Conservation (phyloP, 2,888 invertebrate species). For the Auanema freiburgensis region DNA sequence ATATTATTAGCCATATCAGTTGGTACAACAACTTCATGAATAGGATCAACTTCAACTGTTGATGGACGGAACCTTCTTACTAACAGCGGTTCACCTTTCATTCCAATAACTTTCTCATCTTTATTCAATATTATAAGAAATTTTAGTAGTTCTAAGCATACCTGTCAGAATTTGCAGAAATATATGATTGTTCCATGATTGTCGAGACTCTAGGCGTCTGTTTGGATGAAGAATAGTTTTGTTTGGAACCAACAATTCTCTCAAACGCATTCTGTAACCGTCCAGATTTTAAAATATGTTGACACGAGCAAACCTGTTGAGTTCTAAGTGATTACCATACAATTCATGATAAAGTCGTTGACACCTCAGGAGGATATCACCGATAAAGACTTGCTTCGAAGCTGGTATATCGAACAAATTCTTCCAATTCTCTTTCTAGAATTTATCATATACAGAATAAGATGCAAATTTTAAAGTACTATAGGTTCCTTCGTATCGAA, state of each 20-base stretch:
- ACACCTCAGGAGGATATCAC: slow-evolving; percentile 44
- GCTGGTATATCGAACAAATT: slow-evolving; percentile 45
- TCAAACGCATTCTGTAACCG: not conserved
- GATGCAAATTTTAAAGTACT: slow-evolving; percentile 15
- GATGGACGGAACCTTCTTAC: slow-evolving; percentile 38
- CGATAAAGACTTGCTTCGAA: slow-evolving; percentile 25
- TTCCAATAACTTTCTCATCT: slow-evolving; percentile 28
- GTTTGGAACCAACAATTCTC: too few relatives aligned
- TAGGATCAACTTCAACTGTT: slow-evolving; percentile 27
- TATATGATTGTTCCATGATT: slow-evolving; percentile 23
- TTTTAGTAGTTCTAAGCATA: slow-evolving; percentile 10
- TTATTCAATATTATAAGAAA: not conserved
- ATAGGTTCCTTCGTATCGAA: slow-evolving; percentile 38
- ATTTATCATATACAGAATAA: too few relatives aligned
- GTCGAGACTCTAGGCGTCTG: not conserved
- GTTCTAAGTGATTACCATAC: slow-evolving; percentile 33
- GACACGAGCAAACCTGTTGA: slow-evolving; percentile 28
- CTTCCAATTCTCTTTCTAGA: slow-evolving; percentile 39
- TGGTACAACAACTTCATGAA: slow-evolving; percentile 29
- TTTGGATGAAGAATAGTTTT: too few relatives aligned
- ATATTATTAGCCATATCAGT: slow-evolving; percentile 20
- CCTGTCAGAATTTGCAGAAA: slow-evolving; percentile 42
- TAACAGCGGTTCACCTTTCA: slow-evolving; percentile 33
- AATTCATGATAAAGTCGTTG: slow-evolving; percentile 39
- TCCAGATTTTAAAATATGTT: slow-evolving; percentile 1